Evolutionary conservation across 2,888 invertebrate genomes (phyloP).

Genomic region (Harpagoxenus sublaevis): DNA sequence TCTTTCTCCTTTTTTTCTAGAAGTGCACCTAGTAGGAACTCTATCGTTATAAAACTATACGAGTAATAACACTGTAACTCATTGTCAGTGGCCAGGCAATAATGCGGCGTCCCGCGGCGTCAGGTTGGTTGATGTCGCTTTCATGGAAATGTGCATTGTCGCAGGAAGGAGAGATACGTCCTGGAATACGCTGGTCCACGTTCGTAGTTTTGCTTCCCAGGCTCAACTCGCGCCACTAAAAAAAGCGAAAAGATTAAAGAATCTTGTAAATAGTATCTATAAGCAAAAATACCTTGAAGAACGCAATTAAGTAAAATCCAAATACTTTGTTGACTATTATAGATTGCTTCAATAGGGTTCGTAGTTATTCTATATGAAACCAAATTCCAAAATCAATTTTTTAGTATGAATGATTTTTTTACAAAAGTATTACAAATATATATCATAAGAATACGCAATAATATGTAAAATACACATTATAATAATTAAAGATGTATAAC

Average conservation of each 20-base stretch:
- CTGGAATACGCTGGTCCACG: slow-evolving; percentile 27
- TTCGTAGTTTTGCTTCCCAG: slow-evolving; percentile 25
- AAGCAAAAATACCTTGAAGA: background rate
- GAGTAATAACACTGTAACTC: slow-evolving; percentile 75
- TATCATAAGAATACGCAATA: background rate
- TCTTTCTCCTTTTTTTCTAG: background rate
- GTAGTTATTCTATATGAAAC: background rate
- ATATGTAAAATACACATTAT: background rate
- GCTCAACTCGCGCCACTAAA: background rate
- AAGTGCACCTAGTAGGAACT: slow-evolving; percentile 74
- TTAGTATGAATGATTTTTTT: background rate
- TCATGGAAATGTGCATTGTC: slow-evolving; percentile 67
- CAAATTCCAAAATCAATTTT: background rate
- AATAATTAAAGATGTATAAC: background rate
- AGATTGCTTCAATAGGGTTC: background rate
- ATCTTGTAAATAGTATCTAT: background rate
- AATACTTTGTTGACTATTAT: background rate
- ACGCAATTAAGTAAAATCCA: background rate
- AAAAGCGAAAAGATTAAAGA: background rate
- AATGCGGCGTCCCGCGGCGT: slow-evolving; percentile 70
- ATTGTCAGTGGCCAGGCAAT: slow-evolving; percentile 70
- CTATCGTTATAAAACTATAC: slow-evolving; percentile 77
- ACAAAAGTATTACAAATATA: background rate
- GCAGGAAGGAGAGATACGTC: slow-evolving; percentile 33
- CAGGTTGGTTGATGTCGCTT: slow-evolving; percentile 62